phyloP scores from a whole-genome alignment of 1,140 invertebrate species.

The Dryas iulia region DNA sequence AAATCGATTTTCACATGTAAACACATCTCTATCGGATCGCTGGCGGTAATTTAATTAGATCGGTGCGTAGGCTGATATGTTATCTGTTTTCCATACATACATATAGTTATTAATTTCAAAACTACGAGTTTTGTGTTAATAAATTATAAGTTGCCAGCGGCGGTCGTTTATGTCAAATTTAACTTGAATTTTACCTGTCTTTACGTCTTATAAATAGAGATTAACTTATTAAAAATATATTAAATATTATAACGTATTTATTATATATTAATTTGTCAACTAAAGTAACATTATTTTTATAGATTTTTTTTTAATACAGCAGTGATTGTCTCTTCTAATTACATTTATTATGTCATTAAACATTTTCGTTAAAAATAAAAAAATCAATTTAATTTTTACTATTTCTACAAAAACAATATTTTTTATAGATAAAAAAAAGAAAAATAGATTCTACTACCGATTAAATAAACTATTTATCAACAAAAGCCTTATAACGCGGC shows the following conservation, averaged over 20 bases:
- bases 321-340: too few relatives aligned
- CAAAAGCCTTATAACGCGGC: not conserved
- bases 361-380: too few relatives aligned
- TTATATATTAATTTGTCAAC: too few relatives aligned
- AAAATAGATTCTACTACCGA: not conserved
- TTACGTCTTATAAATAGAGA: not conserved
- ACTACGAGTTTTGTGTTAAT: conserved; percentile 37
- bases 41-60: conserved; percentile 49
- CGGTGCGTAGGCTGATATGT: conserved; percentile 40
- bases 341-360: too few relatives aligned
- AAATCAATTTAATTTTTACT: too few relatives aligned
- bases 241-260: not conserved
- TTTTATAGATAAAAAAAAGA: not conserved
- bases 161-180: conserved; percentile 23
- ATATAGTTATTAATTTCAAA: conserved; percentile 37
- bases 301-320: too few relatives aligned
- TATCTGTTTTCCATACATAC: conserved; percentile 43
- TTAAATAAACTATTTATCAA: not conserved
- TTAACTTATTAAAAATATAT: not conserved
- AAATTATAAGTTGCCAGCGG: conserved; percentile 39
- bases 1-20: conserved; percentile 8
- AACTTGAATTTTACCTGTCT: conserved; percentile 6
- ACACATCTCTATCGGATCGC: conserved; percentile 5
- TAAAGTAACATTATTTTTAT: too few relatives aligned
- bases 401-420: not conserved